Conservation (phyloP, 92 coral and sea anemone genomes). For the Montipora capitata region DNA sequence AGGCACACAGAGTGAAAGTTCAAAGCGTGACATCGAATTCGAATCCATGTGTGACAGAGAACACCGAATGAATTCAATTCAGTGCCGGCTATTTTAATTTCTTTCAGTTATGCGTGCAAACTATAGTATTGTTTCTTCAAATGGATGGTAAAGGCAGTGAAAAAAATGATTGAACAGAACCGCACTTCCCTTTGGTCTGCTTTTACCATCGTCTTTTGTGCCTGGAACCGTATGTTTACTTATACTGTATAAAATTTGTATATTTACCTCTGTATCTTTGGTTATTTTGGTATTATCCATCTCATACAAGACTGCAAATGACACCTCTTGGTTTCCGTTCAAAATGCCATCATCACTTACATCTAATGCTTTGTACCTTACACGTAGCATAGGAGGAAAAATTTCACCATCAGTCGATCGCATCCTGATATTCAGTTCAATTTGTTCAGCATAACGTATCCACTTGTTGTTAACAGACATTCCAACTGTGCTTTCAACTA, state of each 20-base stretch:
- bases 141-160: no score
- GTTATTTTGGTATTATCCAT: slow-evolving; percentile 83
- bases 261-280: slow-evolving; percentile 81
- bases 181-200: no score
- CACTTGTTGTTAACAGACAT: slow-evolving; percentile 49
- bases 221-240: no score
- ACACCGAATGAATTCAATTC: no score
- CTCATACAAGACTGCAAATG: slow-evolving; percentile 83
- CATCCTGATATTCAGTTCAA: slow-evolving; percentile 77
- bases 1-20: no score
- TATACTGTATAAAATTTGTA: neutral
- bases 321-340: slow-evolving; percentile 72
- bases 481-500: slow-evolving; percentile 88
- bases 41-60: no score
- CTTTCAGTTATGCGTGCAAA: no score
- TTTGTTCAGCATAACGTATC: slow-evolving; percentile 83
- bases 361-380: slow-evolving; percentile 83
- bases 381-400: slow-evolving; percentile 85
- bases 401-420: slow-evolving; percentile 96
- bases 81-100: no score
- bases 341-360: slow-evolving; percentile 76
- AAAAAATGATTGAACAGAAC: no score
- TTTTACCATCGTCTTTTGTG: no score
- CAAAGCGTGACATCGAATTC: no score
- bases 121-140: no score